Percentiles rank a stretch among this genome's conserved stretches.
These are phyloP conservation scores for Drosophila yooni DNA, from an alignment of 2,888 invertebrate genomes.

Conservation along the genomic window DNA sequence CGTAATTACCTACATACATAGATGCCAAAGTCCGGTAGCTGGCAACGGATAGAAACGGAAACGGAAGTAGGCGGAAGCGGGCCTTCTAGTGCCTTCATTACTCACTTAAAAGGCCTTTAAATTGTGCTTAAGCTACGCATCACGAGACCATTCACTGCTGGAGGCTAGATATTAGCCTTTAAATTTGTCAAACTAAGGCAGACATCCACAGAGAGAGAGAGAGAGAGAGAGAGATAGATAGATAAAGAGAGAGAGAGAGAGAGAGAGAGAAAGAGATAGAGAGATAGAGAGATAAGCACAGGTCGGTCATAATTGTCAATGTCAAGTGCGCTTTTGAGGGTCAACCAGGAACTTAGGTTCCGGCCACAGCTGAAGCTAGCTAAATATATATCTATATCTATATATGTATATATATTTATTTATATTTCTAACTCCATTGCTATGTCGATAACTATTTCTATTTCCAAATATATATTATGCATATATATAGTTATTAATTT, in stretches of 20 bases:
- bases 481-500: neutral
- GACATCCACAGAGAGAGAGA: too few species aligned
- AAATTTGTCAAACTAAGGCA: constrained; percentile 24
- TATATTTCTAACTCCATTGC: neutral
- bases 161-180: constrained; percentile 11
- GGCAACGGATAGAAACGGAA: constrained; percentile 3
- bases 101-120: constrained; percentile 36
- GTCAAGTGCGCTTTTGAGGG: constrained; percentile 48
- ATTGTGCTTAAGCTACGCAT: constrained; percentile 29
- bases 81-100: constrained; percentile 26
- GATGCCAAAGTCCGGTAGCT: constrained; percentile 19
- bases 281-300: constrained; percentile 32
- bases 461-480: neutral
- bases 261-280: neutral
- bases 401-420: neutral
- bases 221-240: too few species aligned
- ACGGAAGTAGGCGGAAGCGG: neutral
- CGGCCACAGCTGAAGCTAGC: constrained; percentile 23
- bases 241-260: accelerated
- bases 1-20: neutral
- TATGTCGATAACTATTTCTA: neutral
- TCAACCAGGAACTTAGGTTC: constrained; percentile 25
- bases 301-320: constrained; percentile 74
- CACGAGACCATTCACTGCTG: constrained; percentile 18
- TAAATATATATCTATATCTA: neutral